phyloP scores from a whole-genome alignment of 2,797 vertebrate genomes.

The Propithecus perrieri region DNA sequence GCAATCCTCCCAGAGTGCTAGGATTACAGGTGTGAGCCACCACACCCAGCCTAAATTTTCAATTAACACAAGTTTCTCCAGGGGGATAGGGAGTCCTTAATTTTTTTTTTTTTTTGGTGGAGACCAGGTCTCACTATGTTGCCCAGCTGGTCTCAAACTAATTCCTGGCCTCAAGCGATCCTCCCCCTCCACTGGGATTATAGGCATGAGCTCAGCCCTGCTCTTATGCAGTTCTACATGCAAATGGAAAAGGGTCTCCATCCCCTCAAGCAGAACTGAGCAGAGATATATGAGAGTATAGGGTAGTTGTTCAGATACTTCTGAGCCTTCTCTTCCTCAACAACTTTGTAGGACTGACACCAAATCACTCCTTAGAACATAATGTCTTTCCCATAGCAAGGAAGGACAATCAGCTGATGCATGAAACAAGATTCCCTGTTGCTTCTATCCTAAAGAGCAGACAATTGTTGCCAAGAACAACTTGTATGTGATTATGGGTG shows the following conservation, averaged over 20 bases:
- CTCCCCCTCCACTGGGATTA: neutral
- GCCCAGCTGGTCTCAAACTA: neutral
- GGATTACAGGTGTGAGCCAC: too few species aligned
- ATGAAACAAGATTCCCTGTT: neutral
- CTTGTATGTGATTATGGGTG: neutral
- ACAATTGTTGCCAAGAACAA: conserved; percentile 52
- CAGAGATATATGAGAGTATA: neutral
- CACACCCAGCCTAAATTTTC: neutral
- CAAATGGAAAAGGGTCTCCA: neutral
- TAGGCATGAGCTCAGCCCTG: neutral
- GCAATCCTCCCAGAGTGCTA: too few species aligned
- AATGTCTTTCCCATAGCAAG: neutral
- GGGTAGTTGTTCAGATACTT: neutral
- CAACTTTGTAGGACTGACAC: neutral
- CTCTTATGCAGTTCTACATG: neutral
- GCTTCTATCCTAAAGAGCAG: conserved; percentile 14
- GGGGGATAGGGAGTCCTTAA: neutral
- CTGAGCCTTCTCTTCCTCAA: neutral
- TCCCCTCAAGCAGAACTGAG: neutral
- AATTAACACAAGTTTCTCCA: neutral
- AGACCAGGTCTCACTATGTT: neutral
- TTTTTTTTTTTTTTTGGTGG: neutral
- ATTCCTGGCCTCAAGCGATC: neutral
- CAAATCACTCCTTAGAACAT: neutral
- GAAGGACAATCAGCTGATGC: conserved; percentile 14